phyloP scores from a whole-genome alignment of 2,113 vertebrate species.

The Tonatia bakeri region DNA sequence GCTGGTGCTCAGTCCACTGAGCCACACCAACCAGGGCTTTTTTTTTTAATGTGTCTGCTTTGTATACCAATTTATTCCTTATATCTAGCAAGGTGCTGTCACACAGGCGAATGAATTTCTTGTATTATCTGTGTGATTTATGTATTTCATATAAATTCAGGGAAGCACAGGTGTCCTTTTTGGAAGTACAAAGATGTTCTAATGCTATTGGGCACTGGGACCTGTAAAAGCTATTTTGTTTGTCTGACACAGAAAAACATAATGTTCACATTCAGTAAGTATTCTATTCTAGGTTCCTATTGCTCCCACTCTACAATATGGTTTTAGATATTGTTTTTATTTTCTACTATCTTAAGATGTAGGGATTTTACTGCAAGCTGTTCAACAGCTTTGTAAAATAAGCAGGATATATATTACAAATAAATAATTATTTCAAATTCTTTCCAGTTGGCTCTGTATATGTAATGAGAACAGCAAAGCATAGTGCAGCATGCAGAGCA shows the following conservation, averaged over 20 bases:
- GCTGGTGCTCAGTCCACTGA: no score
- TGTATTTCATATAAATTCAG: not conserved
- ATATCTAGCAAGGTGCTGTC: not conserved
- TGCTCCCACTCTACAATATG: not conserved
- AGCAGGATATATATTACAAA: not conserved
- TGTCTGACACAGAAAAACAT: not conserved
- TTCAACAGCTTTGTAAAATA: not conserved
- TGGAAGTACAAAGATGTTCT: not conserved
- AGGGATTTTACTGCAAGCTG: not conserved
- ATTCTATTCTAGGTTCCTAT: not conserved
- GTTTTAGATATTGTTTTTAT: not conserved
- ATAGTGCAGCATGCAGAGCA: not conserved
- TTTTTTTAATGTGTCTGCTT: not conserved
- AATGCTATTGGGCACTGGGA: not conserved
- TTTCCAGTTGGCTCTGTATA: not conserved
- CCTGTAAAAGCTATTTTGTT: not conserved
- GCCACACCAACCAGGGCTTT: no score
- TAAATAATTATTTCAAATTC: not conserved
- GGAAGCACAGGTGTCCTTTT: not conserved
- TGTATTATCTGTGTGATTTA: not conserved
- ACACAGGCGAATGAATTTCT: not conserved
- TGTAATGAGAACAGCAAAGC: not conserved
- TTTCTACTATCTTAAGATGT: not conserved
- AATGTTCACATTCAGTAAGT: not conserved
- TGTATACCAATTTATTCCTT: not conserved